These are phyloP conservation scores for Vulpes lagopus DNA, from an alignment of 2,113 vertebrate genomes.

Conservation along the genomic window DNA sequence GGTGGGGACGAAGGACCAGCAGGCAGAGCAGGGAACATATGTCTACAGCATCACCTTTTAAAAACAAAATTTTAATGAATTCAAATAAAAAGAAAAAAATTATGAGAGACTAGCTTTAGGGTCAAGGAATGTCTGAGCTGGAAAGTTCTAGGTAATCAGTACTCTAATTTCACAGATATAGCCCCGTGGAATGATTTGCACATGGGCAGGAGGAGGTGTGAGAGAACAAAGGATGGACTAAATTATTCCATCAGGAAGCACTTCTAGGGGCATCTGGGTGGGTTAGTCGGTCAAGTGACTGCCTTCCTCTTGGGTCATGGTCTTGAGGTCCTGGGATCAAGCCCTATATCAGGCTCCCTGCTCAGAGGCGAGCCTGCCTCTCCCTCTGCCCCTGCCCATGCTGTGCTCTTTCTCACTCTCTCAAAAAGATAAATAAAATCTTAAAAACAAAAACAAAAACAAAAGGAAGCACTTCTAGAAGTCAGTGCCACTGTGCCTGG, in stretches of 20 bases:
- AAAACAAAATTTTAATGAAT: not conserved
- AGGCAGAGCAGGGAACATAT: not conserved
- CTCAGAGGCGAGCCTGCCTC: too few relatives aligned
- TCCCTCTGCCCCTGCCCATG: too few relatives aligned
- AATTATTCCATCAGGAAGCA: not conserved
- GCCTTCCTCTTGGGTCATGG: too few relatives aligned
- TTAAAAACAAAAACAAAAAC: too few relatives aligned
- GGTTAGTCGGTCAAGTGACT: too few relatives aligned
- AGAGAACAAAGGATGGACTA: not conserved
- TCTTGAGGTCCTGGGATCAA: too few relatives aligned
- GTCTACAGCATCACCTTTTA: not conserved
- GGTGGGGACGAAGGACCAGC: not conserved
- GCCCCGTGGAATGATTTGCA: not conserved
- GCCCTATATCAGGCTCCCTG: too few relatives aligned
- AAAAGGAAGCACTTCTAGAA: not conserved
- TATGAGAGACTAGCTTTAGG: not conserved
- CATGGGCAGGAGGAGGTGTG: not conserved
- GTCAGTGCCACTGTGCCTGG: not conserved
- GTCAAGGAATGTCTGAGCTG: conserved; percentile 5
- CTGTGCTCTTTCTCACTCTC: too few relatives aligned
- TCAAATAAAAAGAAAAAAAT: not conserved
- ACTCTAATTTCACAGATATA: not conserved
- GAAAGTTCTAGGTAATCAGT: not conserved
- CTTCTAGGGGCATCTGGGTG: not conserved
- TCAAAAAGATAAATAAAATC: too few relatives aligned